Percentiles rank a stretch among this genome's conserved stretches.
These are phyloP conservation scores for Melanotaenia duboulayi DNA, from an alignment of 2,113 vertebrate genomes.

Conservation along the genomic window DNA sequence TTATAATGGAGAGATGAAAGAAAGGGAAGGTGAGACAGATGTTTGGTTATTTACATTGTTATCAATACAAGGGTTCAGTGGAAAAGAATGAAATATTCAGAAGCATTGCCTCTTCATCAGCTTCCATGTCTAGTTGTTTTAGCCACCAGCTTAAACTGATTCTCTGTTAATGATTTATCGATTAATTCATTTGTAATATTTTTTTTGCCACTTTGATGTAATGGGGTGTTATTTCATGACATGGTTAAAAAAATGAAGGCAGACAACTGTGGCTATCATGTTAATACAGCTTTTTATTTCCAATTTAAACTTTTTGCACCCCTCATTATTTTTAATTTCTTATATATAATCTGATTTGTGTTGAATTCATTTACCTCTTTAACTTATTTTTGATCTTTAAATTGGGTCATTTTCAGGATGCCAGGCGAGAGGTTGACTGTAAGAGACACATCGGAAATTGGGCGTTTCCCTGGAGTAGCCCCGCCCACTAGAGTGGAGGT, in stretches of 20 bases:
- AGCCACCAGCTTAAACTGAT: neutral
- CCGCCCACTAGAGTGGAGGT: constrained; percentile 72
- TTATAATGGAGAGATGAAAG: constrained; percentile 27
- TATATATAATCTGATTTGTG: neutral
- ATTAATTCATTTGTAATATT: too few relatives aligned
- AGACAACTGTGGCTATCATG: neutral
- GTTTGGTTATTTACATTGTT: constrained; percentile 9
- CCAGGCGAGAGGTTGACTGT: constrained; percentile 68
- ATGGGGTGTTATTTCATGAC: neutral
- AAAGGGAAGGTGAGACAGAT: neutral
- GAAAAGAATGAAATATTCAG: neutral
- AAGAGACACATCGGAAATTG: constrained; percentile 65
- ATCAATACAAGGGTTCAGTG: neutral
- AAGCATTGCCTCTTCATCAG: neutral
- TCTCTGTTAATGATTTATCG: neutral
- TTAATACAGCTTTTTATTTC: neutral
- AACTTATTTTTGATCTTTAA: too few relatives aligned
- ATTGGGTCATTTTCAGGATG: constrained; percentile 65
- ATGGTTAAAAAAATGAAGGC: too few relatives aligned
- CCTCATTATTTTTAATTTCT: too few relatives aligned
- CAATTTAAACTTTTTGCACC: too few relatives aligned
- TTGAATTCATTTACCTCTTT: neutral
- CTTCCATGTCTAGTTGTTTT: neutral
- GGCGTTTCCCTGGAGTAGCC: constrained; percentile 75
- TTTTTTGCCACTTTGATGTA: neutral